Base-by-base conservation (phyloP, 2,888 invertebrate genomes). In the Nesidiocoris tenuis region DNA sequence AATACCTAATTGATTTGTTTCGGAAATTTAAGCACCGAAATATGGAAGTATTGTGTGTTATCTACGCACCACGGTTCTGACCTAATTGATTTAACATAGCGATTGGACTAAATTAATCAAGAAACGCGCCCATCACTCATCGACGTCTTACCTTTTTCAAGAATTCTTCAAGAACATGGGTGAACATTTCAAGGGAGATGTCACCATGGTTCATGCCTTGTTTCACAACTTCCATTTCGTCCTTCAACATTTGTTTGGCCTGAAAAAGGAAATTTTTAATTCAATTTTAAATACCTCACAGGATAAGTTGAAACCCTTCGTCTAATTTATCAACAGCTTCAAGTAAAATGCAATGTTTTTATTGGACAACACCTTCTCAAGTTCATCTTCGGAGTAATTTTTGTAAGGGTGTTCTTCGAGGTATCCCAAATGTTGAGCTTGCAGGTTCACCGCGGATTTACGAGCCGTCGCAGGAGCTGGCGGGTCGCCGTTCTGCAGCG, bases 101-200 rank as follows among this genome's bases (percentile, higher is more conserved):
- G n/a, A n/a, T n/a, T n/a, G n/a, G n/a, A n/a, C n/a, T n/a, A n/a
- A n/a, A n/a, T n/a, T n/a, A n/a, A n/a, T n/a, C n/a, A n/a, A n/a
- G n/a, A n/a, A n/a, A n/a, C n/a, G n/a, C n/a, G n/a, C n/a, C n/a
- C n/a, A n/a, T n/a, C n/a, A n/a, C 39, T 7, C 39, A 39, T 7
- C 5, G 39, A 39, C 12, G 5, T 61, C 22, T 77, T 78, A 93
- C 94, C 87, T 96, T 95, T 0, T 93, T 90, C 67, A 96, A 87
- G 84, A 98, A 98, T 85, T 98, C 97, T 82, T 96, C 95, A 98
- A 98, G 98, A 59, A 97, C 96, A 85, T 96, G 95, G 9, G 91
- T 91, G 83, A 96, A 97, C 0, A 94, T 92, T 80, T 98, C 97
- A 64, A 94, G 85, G 0, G 95, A 91, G 63, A 98, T 86, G 55